Percentiles rank a stretch among this genome's conserved stretches.
phyloP scores from a whole-genome alignment of 2,888 invertebrate species.

The Orchesella flavescens region DNA sequence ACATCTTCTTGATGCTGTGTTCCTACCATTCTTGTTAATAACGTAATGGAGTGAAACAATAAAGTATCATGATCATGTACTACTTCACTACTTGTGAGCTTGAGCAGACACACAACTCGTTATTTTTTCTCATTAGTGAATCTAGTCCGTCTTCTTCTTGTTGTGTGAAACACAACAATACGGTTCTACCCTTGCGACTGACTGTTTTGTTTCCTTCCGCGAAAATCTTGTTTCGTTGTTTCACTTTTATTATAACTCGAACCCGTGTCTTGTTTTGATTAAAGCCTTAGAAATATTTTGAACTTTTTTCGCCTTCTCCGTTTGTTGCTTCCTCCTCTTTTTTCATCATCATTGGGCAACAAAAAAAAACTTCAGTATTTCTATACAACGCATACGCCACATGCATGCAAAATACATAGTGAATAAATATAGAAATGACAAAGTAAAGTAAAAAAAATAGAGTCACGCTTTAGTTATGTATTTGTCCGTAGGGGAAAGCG shows the following conservation, averaged over 20 bases:
- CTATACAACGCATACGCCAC: too few relatives aligned
- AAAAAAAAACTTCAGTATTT: too few relatives aligned
- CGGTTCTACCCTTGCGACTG: too few relatives aligned
- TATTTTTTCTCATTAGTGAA: too few relatives aligned
- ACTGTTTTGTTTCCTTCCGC: not conserved
- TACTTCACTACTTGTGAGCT: too few relatives aligned
- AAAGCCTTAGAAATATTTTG: constrained; percentile 7
- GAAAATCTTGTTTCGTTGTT: not conserved
- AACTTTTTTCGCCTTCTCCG: not conserved
- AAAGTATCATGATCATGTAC: too few relatives aligned
- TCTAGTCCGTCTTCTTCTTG: too few relatives aligned
- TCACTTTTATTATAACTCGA: not conserved
- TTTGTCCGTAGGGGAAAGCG: constrained; percentile 8
- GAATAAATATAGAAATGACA: constrained; percentile 4
- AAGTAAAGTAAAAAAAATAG: constrained; percentile 8
- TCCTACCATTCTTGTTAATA: too few relatives aligned
- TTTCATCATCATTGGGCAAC: not conserved
- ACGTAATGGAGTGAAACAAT: too few relatives aligned
- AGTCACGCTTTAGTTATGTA: constrained; percentile 34
- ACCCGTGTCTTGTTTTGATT: not conserved
- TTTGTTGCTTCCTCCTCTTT: constrained; percentile 15
- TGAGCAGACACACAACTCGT: too few relatives aligned
- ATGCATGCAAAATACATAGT: not conserved
- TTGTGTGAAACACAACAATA: too few relatives aligned
- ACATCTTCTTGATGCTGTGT: too few relatives aligned